Evolutionary conservation across 1,140 invertebrate genomes (phyloP), one percentile per base, ranked within the genome.

Genomic region (Pomacea maculata): DNA sequence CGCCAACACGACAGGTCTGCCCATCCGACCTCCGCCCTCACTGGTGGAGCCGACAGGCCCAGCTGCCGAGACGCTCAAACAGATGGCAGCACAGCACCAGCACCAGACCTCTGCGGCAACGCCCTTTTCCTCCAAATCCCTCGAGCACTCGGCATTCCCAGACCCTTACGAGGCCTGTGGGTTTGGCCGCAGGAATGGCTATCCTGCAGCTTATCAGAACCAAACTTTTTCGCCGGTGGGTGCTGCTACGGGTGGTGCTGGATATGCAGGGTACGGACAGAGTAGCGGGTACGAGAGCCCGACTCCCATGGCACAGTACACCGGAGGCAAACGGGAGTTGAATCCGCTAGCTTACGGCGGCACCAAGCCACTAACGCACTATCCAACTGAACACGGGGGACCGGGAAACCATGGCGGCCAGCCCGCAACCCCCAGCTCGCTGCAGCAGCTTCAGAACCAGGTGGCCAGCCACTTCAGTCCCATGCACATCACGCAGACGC

Each of bases 41-140:
- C 75, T 78, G 61, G 72, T 75, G 64, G 84, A 85, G 55, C 74
- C 83, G 11, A 87, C 87, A 55, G 96, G 95, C 78, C 95, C 96
- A 12, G 97, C 97, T 1, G 97, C 97, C 7, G 96, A 97, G 92
- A 98, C 96, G 0, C 92, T 98, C 17, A 98, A 98, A 90, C 96
- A 98, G 86, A 97, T 98, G 96, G 97, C 97, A 9, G 96, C 98
- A 88, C 97, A 98, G 88, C 97, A 98, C 89, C 96, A 98, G 91
- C 96, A 97, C 91, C 97, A 96, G 89, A 94, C 93, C 81, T 94
- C 94, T 83, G 76, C 79, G 14, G 61, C 71, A 15, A 19, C 92
- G 21, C 72, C 76, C 25, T 80, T 82, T 72, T 75, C 94, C 87
- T 92, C 93, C 61, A 92, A 93, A 83, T 82, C 76, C 78, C 72